These are phyloP conservation scores for Pipistrellus pygmaeus DNA, from an alignment of 2,797 vertebrate species.

Conservation along the genomic window DNA sequence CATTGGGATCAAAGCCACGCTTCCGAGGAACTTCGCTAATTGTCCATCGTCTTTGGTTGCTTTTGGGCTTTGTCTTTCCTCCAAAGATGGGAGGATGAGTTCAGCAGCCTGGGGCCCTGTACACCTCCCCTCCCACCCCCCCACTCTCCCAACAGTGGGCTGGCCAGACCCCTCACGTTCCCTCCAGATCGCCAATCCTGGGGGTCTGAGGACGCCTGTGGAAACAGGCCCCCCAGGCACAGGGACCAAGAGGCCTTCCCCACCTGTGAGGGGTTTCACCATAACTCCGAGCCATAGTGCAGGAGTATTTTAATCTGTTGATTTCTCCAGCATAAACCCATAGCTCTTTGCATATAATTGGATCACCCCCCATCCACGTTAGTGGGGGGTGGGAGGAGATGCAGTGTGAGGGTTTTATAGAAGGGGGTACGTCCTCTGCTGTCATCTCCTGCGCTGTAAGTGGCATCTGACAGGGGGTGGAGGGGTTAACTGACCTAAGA, in stretches of 20 bases:
- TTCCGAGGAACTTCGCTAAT: not conserved
- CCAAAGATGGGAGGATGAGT: not conserved
- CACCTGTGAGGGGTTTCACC: not conserved
- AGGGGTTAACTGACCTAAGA: not conserved
- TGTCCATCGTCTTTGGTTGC: not conserved
- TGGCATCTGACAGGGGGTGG: not conserved
- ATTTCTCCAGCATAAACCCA: not conserved
- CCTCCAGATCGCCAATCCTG: not conserved
- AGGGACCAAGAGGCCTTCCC: not conserved
- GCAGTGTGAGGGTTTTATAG: not conserved
- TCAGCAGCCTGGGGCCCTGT: not conserved
- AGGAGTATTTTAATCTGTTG: not conserved
- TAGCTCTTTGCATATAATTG: not conserved
- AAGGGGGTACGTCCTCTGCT: not conserved
- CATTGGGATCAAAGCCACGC: not conserved
- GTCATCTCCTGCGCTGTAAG: not conserved
- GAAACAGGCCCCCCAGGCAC: not conserved
- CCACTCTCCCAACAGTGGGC: not conserved
- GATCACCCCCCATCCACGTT: not conserved
- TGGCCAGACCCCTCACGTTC: fast-evolving
- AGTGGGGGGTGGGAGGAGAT: not conserved
- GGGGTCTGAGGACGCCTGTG: not conserved
- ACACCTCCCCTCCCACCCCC: no score
- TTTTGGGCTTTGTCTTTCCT: not conserved
- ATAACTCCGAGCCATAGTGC: not conserved